Evolutionary conservation across 2,113 vertebrate genomes (phyloP).

Genomic region (Vicugna pacos): DNA sequence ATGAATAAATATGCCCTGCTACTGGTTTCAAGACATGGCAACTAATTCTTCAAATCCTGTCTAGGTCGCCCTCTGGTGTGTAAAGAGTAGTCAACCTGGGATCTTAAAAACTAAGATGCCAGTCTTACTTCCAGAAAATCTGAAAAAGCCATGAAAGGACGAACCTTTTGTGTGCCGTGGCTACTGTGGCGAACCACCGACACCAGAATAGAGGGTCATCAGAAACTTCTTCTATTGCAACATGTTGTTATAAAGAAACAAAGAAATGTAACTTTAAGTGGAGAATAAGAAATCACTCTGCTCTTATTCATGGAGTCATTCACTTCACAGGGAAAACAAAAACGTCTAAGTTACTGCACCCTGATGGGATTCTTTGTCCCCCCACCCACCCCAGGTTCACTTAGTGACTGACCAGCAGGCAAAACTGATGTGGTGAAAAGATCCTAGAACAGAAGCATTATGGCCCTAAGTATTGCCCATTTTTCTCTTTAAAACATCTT

Average conservation of each 20-base stretch:
- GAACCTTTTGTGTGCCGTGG: neutral
- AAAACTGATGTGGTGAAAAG: neutral
- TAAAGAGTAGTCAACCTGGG: neutral
- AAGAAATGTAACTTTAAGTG: neutral
- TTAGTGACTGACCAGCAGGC: neutral
- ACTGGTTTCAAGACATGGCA: neutral
- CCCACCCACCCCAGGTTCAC: neutral
- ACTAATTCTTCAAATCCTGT: neutral
- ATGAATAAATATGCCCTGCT: neutral
- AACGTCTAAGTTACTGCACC: neutral
- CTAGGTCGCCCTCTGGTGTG: neutral
- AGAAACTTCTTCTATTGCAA: neutral
- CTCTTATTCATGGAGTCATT: neutral
- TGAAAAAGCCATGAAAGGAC: neutral
- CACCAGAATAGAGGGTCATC: neutral
- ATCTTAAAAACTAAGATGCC: neutral
- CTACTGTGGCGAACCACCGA: neutral
- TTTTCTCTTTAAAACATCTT: neutral
- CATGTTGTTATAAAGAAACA: neutral
- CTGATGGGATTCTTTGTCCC: neutral
- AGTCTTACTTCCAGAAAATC: neutral
- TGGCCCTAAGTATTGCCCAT: neutral
- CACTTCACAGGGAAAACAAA: neutral
- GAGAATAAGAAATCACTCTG: neutral
- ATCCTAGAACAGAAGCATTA: neutral